Base-by-base conservation (phyloP, 2,888 invertebrate species). In the Calameuta filiformis region DNA sequence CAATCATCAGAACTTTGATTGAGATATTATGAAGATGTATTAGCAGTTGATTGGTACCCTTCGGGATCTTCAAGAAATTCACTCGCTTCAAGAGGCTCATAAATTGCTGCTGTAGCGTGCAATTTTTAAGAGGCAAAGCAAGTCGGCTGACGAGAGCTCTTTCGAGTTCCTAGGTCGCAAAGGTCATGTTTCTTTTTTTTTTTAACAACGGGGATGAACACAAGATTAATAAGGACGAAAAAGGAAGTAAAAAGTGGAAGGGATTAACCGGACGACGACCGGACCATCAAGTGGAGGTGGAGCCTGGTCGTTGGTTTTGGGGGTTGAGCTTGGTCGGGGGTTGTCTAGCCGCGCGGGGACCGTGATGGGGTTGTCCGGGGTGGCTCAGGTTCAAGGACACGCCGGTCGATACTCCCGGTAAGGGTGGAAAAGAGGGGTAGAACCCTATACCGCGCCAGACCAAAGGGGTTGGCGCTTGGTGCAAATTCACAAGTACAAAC, bases 311-410 rank as follows among this genome's bases (percentile, higher is more conserved):
- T 79, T 79, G 84, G 82, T 84, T 87, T 86, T 79, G 85, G 83
- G 82, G 84, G 81, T 84, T 83, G 84, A 83, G 83, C 83, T 84
- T 84, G 83, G 83, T 84, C 85, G 85, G 85, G 87, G 87, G 87
- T 85, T 82, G 88, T 89, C 88, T 88, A 89, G 88, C 86, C 88
- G 81, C 83, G 88, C 83, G 88, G 88, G 86, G 87, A 84, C 83
- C 82, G 83, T 23, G 56, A 56, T 56, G 23, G 56, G 56, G 56
- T 56, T 56, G 56, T 56, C 83, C 82, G 83, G 88, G 85, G 85
- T 83, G 80, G 84, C 85, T 86, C 88, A 89, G 88, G 88, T 89
- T 89, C 88, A 89, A 89, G 88, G 88, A 89, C 88, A 86, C 84
- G 79, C 80, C 86, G 88, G 87, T 89, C 88, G 88, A 89, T 89